Base-by-base conservation (phyloP, 2,113 vertebrate species). In the Oreocharis arfaki region DNA sequence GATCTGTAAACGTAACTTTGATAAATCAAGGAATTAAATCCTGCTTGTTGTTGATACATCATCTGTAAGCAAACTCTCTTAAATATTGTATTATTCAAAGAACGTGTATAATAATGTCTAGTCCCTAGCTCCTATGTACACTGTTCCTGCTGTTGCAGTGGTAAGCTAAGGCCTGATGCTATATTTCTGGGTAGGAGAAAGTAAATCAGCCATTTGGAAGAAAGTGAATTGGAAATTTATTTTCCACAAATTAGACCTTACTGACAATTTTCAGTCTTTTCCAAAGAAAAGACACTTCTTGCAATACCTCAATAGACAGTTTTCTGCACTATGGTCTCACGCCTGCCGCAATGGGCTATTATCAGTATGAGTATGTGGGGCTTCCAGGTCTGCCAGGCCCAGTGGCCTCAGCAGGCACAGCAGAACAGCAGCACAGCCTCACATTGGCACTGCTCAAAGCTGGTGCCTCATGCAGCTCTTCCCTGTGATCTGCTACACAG, bases 391-490 rank as follows among this genome's bases (percentile, higher is more conserved):
- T 86, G 27, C 37, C n/a, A 27, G 24, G 8, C 8, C 12, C 16
- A 33, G 46, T 7, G 21, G 26, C 15, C 46, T 70, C 69, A 49
- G 42, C 30, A 68, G 30, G 16, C 18, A 59, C 35, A 79, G 37
- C 2, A 9, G 21, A 59, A 16, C 10, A 28, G 2, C 5, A 39
- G 12, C 21, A 18, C 0, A 1, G 42, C 44, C 59, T 65, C 32
- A 42, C 3, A 20, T 2, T 9, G 13, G 16, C 0, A 0, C 3
- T 67, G 27, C 35, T 35, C 46, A 35, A 24, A 65, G 22, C 6
- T 74, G 20, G 26, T 50, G 23, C 16, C 16, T 77, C 0, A 0
- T 15, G n/a, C 19, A 76, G 44, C 49, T 73, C 49, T 55, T 47
- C 28, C 55, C 24, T 17, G 20, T 71, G 27, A 26, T 77, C n/a